phyloP scores from a whole-genome alignment of 2,888 invertebrate species.

The Archips crataeganus region DNA sequence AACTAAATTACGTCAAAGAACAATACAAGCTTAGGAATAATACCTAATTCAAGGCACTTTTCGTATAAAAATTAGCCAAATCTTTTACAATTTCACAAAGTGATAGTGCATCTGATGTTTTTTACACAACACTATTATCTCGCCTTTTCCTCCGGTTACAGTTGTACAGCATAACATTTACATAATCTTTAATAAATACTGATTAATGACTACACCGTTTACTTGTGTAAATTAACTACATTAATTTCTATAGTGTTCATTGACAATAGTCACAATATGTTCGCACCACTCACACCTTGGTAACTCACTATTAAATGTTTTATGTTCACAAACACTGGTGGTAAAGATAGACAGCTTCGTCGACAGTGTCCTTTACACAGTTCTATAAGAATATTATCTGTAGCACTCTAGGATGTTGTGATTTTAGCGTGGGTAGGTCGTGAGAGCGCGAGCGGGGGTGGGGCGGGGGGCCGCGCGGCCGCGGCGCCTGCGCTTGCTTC shows the following conservation, averaged over 20 bases:
- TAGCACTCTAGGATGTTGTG: slow-evolving; percentile 72
- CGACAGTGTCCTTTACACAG: slow-evolving; percentile 59
- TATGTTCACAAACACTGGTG: slow-evolving; percentile 43
- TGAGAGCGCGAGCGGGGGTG: slow-evolving; percentile 71
- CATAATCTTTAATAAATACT: slow-evolving; percentile 55
- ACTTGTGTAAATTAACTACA: slow-evolving; percentile 42
- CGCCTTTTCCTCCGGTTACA: background rate
- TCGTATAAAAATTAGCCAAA: slow-evolving; percentile 27
- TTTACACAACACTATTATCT: slow-evolving; percentile 6
- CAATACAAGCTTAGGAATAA: slow-evolving; percentile 35
- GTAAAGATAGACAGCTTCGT: slow-evolving; percentile 58
- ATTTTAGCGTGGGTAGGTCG: slow-evolving; percentile 62
- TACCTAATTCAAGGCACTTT: slow-evolving; percentile 47
- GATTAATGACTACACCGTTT: slow-evolving; percentile 56
- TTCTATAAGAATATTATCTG: slow-evolving; percentile 84
- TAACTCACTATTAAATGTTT: slow-evolving; percentile 60
- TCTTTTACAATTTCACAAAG: slow-evolving; percentile 16
- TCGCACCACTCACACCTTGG: slow-evolving; percentile 58
- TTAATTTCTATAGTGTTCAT: slow-evolving; percentile 44
- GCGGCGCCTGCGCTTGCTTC: slow-evolving; percentile 64
- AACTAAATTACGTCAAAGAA: slow-evolving; percentile 40
- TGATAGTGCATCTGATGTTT: slow-evolving; percentile 4
- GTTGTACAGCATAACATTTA: slow-evolving; percentile 16
- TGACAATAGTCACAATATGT: slow-evolving; percentile 47
- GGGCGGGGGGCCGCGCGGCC: slow-evolving; percentile 58